Conservation (phyloP, 2,888 invertebrate genomes). For the Taenaris catops region DNA sequence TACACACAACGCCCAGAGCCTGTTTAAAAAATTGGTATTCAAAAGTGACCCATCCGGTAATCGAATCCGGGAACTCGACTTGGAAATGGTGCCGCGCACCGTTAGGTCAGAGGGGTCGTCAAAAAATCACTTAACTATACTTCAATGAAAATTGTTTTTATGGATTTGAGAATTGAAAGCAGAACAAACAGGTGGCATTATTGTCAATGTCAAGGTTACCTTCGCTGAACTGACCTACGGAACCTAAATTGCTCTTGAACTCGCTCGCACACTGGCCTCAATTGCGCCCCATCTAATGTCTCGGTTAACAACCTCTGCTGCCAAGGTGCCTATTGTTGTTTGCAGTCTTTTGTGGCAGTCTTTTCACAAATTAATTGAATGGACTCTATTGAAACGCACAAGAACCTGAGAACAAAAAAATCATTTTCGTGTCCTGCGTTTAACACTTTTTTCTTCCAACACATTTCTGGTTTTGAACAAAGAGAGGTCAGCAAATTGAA, state of each 20-base stretch:
- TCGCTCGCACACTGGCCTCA: constrained; percentile 78
- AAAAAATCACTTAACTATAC: too few species aligned
- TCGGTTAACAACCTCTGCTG: constrained; percentile 78
- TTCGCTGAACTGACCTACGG: constrained; percentile 79
- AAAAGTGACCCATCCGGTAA: too few species aligned
- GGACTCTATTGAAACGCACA: constrained; percentile 9
- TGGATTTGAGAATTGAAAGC: neutral
- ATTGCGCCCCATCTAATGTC: constrained; percentile 75
- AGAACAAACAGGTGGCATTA: constrained; percentile 24
- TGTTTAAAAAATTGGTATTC: too few species aligned
- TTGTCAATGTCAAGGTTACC: constrained; percentile 78
- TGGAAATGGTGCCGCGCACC: too few species aligned
- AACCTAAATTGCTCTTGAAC: constrained; percentile 79
- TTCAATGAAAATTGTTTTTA: too few species aligned
- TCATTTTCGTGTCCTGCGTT: constrained; percentile 4
- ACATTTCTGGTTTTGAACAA: constrained; percentile 8
- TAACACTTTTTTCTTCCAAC: constrained; percentile 6
- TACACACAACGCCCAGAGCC: too few species aligned
- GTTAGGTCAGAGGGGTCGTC: too few species aligned
- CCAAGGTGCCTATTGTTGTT: constrained; percentile 72
- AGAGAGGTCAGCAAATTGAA: too few species aligned
- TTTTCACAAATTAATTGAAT: constrained; percentile 7
- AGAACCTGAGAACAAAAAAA: constrained; percentile 7
- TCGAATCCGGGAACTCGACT: too few species aligned
- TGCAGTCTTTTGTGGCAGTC: constrained; percentile 28